These are phyloP conservation scores for Polypterus senegalus DNA, from an alignment of 2,113 vertebrate genomes.

Conservation along the genomic window DNA sequence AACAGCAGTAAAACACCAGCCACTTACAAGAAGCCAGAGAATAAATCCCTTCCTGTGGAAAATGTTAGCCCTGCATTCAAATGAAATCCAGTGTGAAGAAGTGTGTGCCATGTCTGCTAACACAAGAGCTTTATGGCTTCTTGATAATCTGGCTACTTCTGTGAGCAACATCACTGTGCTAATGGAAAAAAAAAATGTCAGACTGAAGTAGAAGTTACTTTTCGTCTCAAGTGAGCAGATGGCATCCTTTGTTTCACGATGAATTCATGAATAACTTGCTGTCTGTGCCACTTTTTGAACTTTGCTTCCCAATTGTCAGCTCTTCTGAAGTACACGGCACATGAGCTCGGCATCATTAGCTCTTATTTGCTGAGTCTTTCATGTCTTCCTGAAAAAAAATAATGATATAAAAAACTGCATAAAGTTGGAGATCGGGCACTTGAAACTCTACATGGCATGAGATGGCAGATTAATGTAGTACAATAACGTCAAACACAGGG, in stretches of 20 bases:
- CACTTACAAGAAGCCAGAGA: no score
- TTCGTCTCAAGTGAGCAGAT: not conserved
- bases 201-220: not conserved
- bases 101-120: no score
- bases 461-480: no score
- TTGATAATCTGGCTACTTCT: not conserved
- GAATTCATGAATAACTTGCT: slow-evolving; percentile 1
- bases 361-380: not conserved
- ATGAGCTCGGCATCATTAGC: not conserved
- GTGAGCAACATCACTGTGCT: not conserved
- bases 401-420: no score
- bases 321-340: not conserved
- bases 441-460: no score
- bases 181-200: not conserved
- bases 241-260: not conserved
- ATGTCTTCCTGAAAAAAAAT: not conserved
- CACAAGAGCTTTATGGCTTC: no score
- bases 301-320: not conserved
- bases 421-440: no score
- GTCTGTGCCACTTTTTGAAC: not conserved
- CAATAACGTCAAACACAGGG: no score
- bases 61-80: no score
- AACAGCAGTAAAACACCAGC: no score
- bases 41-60: no score
- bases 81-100: no score